Evolutionary conservation across 1,140 invertebrate species (phyloP), one percentile per base, ranked within the genome.

Genomic region (Drosophila pruinosa): DNA sequence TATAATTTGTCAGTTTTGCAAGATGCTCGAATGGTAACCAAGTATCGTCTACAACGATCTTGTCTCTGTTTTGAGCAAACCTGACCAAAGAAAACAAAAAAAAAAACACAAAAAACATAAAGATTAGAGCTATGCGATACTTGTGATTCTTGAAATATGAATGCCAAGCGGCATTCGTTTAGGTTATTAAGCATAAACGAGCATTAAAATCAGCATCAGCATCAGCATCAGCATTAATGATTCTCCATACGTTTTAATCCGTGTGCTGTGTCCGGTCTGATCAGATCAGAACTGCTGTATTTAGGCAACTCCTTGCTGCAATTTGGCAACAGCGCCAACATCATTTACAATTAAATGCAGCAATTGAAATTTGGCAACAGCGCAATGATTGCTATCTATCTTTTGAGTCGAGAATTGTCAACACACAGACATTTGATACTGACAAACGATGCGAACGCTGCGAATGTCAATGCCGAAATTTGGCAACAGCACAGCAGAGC

Each of bases 161-260:
- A 83, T 86, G 76, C 76, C 76, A 74, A 86, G 72, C 59, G 63
- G 76, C 72, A 83, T 75, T 75, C 76, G 80, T 53, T 68, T 83
- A 65, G 78, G 79, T 83, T 82, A 82, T 82, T 82, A 82, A 78
- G 78, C 79, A 78, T 82, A 78, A 82, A 75, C 79, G 68, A 71
- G 70, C 82, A 83, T 83, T 81, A 70, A 68, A 74, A 41, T n/a
- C n/a, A n/a, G 26, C 26, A 62, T 71, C 58, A 78, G 58, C 79
- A 78, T 82, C 75, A 78, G 26, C 26, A 62, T 71, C 58, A 78
- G 58, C 79, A 78, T 82, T 78, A 78, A 68, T 76, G 79, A 75
- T 78, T 67, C n/a, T 62, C 52, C 79, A 81, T 82, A 54, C 21
- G 68, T 36, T 61, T 59, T n/a, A n/a, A n/a, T n/a, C n/a, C n/a